Evolutionary conservation across 2,797 vertebrate species (phyloP), one percentile per base, ranked within the genome.

Genomic region (Diplodus sargus): DNA sequence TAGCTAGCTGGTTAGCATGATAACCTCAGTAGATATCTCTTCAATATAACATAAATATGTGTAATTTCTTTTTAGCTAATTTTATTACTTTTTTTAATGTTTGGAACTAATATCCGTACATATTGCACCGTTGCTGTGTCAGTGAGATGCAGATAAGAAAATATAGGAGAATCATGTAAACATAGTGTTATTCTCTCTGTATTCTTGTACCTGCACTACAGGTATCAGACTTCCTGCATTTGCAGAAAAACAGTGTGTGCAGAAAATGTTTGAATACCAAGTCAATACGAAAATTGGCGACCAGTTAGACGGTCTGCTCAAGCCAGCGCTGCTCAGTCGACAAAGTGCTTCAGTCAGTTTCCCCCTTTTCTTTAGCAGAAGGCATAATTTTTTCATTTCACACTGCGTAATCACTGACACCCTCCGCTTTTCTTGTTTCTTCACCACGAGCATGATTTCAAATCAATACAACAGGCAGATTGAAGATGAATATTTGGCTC

Each of bases 401-500:
- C 25, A 7, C 34, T 11, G 23, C 28, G 15, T 6, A 52, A 42
- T 65, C 12, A 60, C 16, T 11, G 57, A 52, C 17, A 43, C 22
- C 1, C 4, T 54, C 13, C 42, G 10, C 56, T 39, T 48, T 52
- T n/a, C 20, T 17, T 22, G 8, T 58, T 15, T 23, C 23, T 10
- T 7, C 6, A 34, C 25, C 23, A 48, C 6, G 34, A 57, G 56
- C 15, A 22, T 61, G 9, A 58, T 70, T 34, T 82, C 22, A 34
- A 62, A 70, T 73, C 6, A 61, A 58, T 48, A 64, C 45, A 45
- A 56, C 25, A 69, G 53, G 22, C 20, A 63, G 13, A 56, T 0
- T 34, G 34, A 72, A 74, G 53, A n/a, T 74, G 15, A 58, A 70
- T 43, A 57, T 54, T 54, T 59, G 13, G 0, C 23, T 52, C 17